Evolutionary conservation across 92 coral and sea anemone species (phyloP).

Genomic region (Virgularia gustaviana): DNA sequence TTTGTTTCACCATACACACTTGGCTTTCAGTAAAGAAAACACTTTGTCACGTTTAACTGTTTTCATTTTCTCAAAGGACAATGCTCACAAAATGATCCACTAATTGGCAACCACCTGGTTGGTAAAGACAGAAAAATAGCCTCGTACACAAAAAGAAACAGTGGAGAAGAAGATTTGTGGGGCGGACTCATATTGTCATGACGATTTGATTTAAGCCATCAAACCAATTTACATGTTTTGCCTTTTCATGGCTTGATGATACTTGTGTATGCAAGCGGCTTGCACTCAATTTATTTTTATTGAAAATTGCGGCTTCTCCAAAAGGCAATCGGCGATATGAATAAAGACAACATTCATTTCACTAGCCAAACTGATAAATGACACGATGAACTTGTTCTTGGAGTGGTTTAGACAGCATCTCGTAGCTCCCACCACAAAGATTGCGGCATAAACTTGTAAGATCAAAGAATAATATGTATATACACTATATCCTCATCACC

Average conservation of each 20-base stretch:
- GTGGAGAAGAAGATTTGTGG: background rate
- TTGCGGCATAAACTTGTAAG: background rate
- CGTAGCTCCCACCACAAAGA: background rate
- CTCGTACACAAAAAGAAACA: background rate
- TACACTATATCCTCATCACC: constrained; percentile 10
- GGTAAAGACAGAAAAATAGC: constrained; percentile 16
- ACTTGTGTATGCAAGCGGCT: constrained; percentile 36
- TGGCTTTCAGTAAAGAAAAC: constrained; percentile 34
- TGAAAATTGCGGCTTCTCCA: constrained; percentile 39
- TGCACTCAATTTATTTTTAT: constrained; percentile 15
- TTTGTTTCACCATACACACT: constrained; percentile 36
- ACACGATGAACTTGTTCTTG: background rate
- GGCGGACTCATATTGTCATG: background rate
- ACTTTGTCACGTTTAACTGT: constrained; percentile 34
- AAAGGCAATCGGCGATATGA: constrained; percentile 39
- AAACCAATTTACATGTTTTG: constrained; percentile 27
- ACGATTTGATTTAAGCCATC: constrained; percentile 1
- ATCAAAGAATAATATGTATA: background rate
- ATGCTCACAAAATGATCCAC: constrained; percentile 23
- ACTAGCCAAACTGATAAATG: constrained; percentile 7
- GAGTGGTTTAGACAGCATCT: too few species aligned
- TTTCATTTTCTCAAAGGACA: constrained; percentile 24
- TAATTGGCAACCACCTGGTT: constrained; percentile 46
- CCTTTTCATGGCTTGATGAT: constrained; percentile 19
- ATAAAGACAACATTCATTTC: constrained; percentile 28